Evolutionary conservation across 2,113 vertebrate species (phyloP).

Genomic region (Mandrillus leucophaeus): DNA sequence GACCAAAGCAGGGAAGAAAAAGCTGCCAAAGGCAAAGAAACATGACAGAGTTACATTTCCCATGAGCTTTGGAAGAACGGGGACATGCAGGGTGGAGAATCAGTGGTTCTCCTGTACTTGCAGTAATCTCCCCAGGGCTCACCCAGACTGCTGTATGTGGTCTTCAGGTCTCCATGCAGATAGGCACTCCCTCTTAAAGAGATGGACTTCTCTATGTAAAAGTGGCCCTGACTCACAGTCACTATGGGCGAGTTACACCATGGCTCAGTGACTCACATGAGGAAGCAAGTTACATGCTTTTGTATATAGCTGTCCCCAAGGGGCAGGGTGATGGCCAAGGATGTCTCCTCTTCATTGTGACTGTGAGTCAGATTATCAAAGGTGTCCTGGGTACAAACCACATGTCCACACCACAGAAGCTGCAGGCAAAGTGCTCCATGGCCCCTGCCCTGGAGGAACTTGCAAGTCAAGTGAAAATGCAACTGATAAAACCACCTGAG

Average conservation of each 20-base stretch:
- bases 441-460: background rate
- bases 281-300: background rate
- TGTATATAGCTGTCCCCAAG: background rate
- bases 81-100: fast-evolving
- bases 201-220: background rate
- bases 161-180: too few species aligned
- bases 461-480: background rate
- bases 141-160: too few species aligned
- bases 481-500: background rate
- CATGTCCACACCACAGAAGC: background rate
- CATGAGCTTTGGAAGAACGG: background rate
- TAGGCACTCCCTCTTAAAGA: background rate
- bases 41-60: fast-evolving
- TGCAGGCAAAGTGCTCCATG: background rate
- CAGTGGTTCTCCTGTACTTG: fast-evolving
- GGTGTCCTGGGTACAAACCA: too few species aligned
- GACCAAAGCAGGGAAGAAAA: background rate
- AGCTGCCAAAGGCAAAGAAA: background rate
- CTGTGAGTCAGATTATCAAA: background rate
- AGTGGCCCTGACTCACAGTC: background rate
- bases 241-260: background rate
- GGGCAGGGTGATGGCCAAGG: too few species aligned
- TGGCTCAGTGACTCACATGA: background rate
- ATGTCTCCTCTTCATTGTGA: too few species aligned
- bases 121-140: background rate